Base-by-base conservation (phyloP, 2,113 vertebrate species). In the Ictalurus punctatus region DNA sequence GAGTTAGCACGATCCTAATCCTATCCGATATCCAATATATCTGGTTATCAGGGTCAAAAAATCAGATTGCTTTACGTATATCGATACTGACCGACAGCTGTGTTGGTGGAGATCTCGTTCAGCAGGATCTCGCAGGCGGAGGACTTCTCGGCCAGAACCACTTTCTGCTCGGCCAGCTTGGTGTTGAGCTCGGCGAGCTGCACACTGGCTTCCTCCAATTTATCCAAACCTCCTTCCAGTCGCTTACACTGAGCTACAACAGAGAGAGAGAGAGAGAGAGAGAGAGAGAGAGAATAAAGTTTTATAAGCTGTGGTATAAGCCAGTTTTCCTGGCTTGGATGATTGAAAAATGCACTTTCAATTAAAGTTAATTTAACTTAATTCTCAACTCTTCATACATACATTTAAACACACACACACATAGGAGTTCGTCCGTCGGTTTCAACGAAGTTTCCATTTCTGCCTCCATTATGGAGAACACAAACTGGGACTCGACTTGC, bases 81-180 rank as follows among this genome's bases (percentile, higher is more conserved):
- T 52, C 0, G 44, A 82, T 12, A 63, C 97, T 94, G 88, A 95
- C 98, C 98, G 14, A 95, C 91, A 81, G 94, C 90, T 0, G 96
- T 99, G 94, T 98, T 99, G n/a, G 94, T 84, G 40, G 94, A 86
- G 1, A 99, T 99, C 93, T 98, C 97, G 9, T 94, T 73, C 90
- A 99, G 93, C 86, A 99, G 92, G 48, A 95, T 90, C 91, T 98
- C 97, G 59, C 97, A 98, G 83, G 98, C 97, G 0, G 93, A 91
- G 0, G 98, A 96, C 92, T 99, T 99, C 92, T 99, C 97, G 0
- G 96, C 97, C 4, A 99, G 92, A 81, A 98, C 96, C 3, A 97
- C 92, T 91, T 96, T 98, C 92, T 99, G 98, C 92, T 98, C 97
- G 0, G 97, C 97, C 65, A 99, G 96, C 90, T 98, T 98, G 86